phyloP scores from a whole-genome alignment of 2,888 invertebrate species.

The Drosophila antonietae region DNA sequence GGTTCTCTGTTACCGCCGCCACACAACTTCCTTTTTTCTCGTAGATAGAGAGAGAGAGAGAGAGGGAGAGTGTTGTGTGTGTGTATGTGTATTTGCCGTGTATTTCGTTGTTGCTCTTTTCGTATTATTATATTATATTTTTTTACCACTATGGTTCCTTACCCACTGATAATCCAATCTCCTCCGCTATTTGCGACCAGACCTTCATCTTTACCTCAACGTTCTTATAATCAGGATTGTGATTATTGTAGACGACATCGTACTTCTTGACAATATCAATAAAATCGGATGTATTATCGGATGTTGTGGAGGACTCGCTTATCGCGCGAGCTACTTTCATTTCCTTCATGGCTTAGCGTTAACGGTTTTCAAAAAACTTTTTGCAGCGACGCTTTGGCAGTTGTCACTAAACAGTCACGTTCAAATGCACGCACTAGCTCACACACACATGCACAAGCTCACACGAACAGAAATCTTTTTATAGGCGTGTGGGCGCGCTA shows the following conservation, averaged over 20 bases:
- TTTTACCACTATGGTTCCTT: slow-evolving; percentile 57
- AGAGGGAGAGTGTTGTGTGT: slow-evolving; percentile 9
- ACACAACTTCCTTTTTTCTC: slow-evolving; percentile 53
- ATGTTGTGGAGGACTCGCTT: slow-evolving; percentile 82
- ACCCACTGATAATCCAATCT: slow-evolving; percentile 84
- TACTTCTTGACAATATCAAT: slow-evolving; percentile 84
- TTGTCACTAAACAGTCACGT: slow-evolving; percentile 18
- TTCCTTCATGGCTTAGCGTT: slow-evolving; percentile 64
- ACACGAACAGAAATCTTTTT: slow-evolving; percentile 55
- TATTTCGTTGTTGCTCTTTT: slow-evolving; percentile 13
- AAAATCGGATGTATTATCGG: slow-evolving; percentile 84
- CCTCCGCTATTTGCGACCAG: slow-evolving; percentile 83
- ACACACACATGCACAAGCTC: slow-evolving; percentile 4
- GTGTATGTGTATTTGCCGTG: slow-evolving; percentile 6
- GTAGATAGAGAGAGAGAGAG: slow-evolving; percentile 28
- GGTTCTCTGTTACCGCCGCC: slow-evolving; percentile 41
- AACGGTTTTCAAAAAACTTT: slow-evolving; percentile 53
- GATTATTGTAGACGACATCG: slow-evolving; percentile 84
- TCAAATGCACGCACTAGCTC: slow-evolving; percentile 20
- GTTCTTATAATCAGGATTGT: slow-evolving; percentile 84
- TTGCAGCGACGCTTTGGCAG: slow-evolving; percentile 12
- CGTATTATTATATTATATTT: neutral
- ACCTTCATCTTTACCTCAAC: slow-evolving; percentile 83
- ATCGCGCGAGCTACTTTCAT: slow-evolving; percentile 80
- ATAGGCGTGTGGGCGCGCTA: slow-evolving; percentile 62